These are phyloP conservation scores for Gastrophryne carolinensis DNA, from an alignment of 2,797 vertebrate species.

Conservation along the genomic window DNA sequence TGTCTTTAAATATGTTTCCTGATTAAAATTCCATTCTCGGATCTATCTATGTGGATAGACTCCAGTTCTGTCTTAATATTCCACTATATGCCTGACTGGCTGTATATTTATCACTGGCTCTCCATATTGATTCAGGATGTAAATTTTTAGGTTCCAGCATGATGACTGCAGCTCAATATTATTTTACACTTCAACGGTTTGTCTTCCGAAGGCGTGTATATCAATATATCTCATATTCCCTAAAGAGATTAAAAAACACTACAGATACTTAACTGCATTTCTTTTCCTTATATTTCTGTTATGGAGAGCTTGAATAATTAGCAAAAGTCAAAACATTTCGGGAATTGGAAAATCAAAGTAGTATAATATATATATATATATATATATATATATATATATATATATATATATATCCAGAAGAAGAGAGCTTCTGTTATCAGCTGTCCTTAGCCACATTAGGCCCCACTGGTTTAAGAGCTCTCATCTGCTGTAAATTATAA, in stretches of 20 bases:
- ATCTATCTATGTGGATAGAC: conserved; percentile 2
- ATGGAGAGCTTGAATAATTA: neutral
- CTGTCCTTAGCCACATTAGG: too few species aligned
- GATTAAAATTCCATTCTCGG: conserved; percentile 5
- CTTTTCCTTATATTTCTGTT: neutral
- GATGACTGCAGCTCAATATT: conserved; percentile 36
- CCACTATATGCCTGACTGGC: conserved; percentile 22
- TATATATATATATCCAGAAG: neutral
- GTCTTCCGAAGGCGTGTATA: neutral
- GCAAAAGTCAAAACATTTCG: neutral
- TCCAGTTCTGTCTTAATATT: conserved; percentile 13
- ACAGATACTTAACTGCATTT: too few species aligned
- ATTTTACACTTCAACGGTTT: conserved; percentile 23
- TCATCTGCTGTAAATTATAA: too few species aligned
- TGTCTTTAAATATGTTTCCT: neutral
- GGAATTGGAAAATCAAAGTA: neutral
- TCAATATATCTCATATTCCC: conserved; percentile 13
- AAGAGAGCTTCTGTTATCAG: too few species aligned
- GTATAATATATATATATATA: neutral
- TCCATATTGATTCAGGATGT: conserved; percentile 38
- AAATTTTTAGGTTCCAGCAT: conserved; percentile 41
- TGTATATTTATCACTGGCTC: conserved; percentile 26
- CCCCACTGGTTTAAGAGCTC: too few species aligned
- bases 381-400: neutral
- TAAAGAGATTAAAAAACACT: conserved; percentile 3